phyloP scores from a whole-genome alignment of 2,113 vertebrate species.

The Mionectes macconnelli region DNA sequence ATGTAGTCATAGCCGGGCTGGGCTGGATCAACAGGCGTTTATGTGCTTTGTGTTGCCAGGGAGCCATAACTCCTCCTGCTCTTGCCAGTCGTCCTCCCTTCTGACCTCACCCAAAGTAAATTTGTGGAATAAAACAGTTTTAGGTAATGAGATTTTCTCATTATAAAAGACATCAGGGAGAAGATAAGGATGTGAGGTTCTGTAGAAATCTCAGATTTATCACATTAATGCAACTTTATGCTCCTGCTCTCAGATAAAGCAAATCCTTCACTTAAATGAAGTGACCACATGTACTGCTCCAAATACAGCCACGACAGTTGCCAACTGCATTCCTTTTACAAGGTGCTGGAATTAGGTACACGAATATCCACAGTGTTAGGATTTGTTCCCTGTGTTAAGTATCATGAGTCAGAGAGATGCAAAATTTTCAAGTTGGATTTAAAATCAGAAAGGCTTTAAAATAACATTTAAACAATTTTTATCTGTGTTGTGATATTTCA shows the following conservation, averaged over 20 bases:
- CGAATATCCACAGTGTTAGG: background rate
- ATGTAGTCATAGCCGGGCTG: background rate
- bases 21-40: background rate
- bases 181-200: background rate
- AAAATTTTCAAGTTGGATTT: background rate
- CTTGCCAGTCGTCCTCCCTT: background rate
- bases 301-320: background rate
- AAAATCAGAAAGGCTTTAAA: background rate
- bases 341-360: background rate
- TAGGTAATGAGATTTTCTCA: background rate
- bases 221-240: background rate
- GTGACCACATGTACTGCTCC: background rate
- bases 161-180: background rate
- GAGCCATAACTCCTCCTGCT: background rate
- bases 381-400: background rate
- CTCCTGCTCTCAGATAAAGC: background rate
- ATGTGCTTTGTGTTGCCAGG: background rate
- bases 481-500: background rate
- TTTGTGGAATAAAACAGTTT: background rate
- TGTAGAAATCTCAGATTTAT: background rate
- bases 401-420: background rate
- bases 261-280: background rate
- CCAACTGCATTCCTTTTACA: background rate
- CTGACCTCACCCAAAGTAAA: background rate
- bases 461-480: background rate